Percentiles rank a stretch among this genome's conserved stretches.
These are phyloP conservation scores for Hydropsyche betteni DNA, from an alignment of 2,888 invertebrate species.

Conservation along the genomic window DNA sequence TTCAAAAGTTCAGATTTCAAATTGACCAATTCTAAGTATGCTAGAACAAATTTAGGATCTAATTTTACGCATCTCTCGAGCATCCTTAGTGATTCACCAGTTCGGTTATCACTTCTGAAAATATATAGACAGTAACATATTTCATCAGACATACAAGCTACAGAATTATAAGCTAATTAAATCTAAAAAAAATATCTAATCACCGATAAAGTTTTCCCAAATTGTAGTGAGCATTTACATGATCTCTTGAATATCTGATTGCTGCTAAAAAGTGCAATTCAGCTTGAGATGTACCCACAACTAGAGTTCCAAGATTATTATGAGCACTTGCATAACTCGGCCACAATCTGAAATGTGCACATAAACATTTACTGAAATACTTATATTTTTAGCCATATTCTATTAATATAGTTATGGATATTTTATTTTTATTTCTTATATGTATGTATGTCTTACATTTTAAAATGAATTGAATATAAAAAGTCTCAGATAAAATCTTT, in stretches of 20 bases:
- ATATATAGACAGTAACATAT: background rate
- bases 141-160: background rate
- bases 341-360: constrained; percentile 73
- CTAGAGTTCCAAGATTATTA: constrained; percentile 85
- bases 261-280: constrained; percentile 81
- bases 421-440: background rate
- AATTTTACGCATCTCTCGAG: constrained; percentile 73
- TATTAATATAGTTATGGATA: background rate
- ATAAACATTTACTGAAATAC: background rate
- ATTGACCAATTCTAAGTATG: constrained; percentile 73
- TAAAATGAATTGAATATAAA: background rate
- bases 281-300: constrained; percentile 73
- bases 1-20: constrained; percentile 67
- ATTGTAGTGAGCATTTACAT: constrained; percentile 86
- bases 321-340: constrained; percentile 86
- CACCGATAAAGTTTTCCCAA: constrained; percentile 84
- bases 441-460: background rate
- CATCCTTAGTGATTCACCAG: constrained; percentile 73
- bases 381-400: too few species aligned
- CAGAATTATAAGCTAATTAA: background rate
- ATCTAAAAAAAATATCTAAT: constrained; percentile 53
- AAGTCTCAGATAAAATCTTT: too few species aligned
- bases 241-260: constrained; percentile 76
- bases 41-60: constrained; percentile 75
- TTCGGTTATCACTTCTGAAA: constrained; percentile 73